These are phyloP conservation scores for Sericinus montela DNA, from an alignment of 2,888 invertebrate species.

Conservation along the genomic window DNA sequence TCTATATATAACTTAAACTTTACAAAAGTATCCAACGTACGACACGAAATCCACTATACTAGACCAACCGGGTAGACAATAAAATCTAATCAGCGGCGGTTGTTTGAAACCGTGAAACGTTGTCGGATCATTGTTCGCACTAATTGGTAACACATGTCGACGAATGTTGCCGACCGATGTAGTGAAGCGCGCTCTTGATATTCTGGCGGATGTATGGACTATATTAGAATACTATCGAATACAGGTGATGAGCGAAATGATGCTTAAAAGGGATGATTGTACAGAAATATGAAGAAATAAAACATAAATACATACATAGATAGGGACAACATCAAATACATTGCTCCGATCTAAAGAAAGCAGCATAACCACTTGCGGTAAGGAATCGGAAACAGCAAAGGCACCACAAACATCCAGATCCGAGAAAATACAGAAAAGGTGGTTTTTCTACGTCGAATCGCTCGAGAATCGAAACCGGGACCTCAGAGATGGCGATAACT, in stretches of 20 bases:
- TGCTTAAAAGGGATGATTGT: not conserved
- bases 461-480: no score
- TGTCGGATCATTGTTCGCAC: slow-evolving; percentile 46
- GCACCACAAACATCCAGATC: no score
- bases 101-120: slow-evolving; percentile 45
- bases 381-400: no score
- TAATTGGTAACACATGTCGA: slow-evolving; percentile 67
- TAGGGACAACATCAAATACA: no score
- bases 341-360: no score
- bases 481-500: no score
- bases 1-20: no score
- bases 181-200: slow-evolving; percentile 24
- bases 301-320: no score
- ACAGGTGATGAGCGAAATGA: not conserved
- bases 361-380: no score
- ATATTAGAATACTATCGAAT: slow-evolving; percentile 19
- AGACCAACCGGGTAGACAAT: slow-evolving; percentile 66
- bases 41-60: slow-evolving; percentile 19
- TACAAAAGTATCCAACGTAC: not conserved
- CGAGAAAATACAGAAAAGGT: no score
- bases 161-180: slow-evolving; percentile 2
- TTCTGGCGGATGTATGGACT: slow-evolving; percentile 16
- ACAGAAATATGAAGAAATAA: no score
- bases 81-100: slow-evolving; percentile 66
- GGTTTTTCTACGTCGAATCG: no score